A percentile compares a stretch with the other conserved stretches of the same genome.
Conservation (phyloP, 1,140 invertebrate genomes). For the Zaprionus ghesquierei region DNA sequence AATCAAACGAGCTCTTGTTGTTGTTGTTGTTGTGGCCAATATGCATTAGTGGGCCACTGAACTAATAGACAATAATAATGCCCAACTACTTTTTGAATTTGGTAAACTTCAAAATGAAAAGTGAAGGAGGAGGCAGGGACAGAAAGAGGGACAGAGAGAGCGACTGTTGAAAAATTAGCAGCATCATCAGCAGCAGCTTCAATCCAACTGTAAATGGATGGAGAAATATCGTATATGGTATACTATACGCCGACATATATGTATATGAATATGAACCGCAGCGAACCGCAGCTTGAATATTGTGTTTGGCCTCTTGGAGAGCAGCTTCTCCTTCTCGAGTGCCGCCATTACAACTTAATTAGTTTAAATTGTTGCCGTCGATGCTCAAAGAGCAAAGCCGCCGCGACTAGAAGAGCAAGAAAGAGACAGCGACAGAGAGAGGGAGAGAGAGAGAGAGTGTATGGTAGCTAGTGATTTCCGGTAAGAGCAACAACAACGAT, state of each 20-base stretch:
- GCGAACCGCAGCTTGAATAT: slow-evolving; percentile 44
- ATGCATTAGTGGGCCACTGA: slow-evolving; percentile 77
- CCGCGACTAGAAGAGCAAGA: slow-evolving; percentile 16
- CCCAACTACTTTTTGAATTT: slow-evolving; percentile 45
- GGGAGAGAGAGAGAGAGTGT: background rate
- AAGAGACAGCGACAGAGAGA: background rate
- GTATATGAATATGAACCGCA: slow-evolving; percentile 14
- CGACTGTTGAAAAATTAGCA: slow-evolving; percentile 64
- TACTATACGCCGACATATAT: background rate
- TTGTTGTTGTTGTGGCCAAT: slow-evolving; percentile 16
- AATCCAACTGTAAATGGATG: slow-evolving; percentile 10
- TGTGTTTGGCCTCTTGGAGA: slow-evolving; percentile 46
- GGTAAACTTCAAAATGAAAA: slow-evolving; percentile 59
- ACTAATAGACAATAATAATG: slow-evolving; percentile 63
- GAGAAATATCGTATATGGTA: slow-evolving; percentile 3
- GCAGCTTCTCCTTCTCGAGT: slow-evolving; percentile 71
- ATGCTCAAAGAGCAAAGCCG: slow-evolving; percentile 46
- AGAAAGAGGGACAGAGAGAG: background rate
- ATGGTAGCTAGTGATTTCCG: too few species aligned
- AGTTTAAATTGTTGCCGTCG: slow-evolving; percentile 73
- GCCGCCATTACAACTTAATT: slow-evolving; percentile 77
- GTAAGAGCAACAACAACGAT: slow-evolving; percentile 47
- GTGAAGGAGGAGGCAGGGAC: background rate
- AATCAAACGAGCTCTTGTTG: slow-evolving; percentile 50
- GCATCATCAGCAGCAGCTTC: slow-evolving; percentile 50